These are phyloP conservation scores for Pyrocoelia pectoralis DNA, from an alignment of 2,888 invertebrate genomes.

Conservation along the genomic window DNA sequence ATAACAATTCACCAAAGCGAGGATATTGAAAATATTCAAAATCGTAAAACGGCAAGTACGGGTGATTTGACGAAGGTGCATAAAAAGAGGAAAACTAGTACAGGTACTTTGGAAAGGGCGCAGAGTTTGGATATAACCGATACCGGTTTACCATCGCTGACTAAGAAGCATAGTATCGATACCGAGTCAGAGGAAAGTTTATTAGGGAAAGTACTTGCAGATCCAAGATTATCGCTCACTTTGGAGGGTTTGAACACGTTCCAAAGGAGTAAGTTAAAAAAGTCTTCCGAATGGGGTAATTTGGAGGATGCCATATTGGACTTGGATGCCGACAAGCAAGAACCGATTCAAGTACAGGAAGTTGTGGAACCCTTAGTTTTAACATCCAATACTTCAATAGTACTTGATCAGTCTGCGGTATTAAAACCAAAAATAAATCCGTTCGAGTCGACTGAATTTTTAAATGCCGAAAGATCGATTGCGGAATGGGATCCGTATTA, in stretches of 20 bases:
- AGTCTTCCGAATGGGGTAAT: conserved; percentile 79
- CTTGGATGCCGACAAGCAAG: conserved; percentile 49
- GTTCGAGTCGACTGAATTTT: neutral
- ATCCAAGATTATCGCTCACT: conserved; percentile 67
- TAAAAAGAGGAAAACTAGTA: conserved; percentile 57
- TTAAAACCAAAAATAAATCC: neutral
- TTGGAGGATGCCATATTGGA: conserved; percentile 78
- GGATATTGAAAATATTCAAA: conserved; percentile 66
- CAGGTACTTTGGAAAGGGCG: conserved; percentile 75
- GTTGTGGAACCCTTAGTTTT: too few species aligned
- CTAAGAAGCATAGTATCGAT: conserved; percentile 68
- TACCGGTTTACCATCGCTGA: conserved; percentile 51
- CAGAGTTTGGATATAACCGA: conserved; percentile 81
- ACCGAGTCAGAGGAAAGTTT: conserved; percentile 56
- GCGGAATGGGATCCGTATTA: conserved; percentile 37
- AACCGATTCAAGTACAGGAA: too few species aligned
- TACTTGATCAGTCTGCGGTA: neutral
- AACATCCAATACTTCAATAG: neutral
- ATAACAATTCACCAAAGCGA: conserved; percentile 78
- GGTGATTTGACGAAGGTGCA: conserved; percentile 80
- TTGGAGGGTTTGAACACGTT: conserved; percentile 74
- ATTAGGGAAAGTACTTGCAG: conserved; percentile 61
- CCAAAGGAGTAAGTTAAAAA: conserved; percentile 73
- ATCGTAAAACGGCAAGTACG: conserved; percentile 78
- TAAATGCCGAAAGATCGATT: conserved; percentile 46